These are phyloP conservation scores for Cryptocephalus primarius DNA, from an alignment of 2,888 invertebrate species.

Conservation along the genomic window DNA sequence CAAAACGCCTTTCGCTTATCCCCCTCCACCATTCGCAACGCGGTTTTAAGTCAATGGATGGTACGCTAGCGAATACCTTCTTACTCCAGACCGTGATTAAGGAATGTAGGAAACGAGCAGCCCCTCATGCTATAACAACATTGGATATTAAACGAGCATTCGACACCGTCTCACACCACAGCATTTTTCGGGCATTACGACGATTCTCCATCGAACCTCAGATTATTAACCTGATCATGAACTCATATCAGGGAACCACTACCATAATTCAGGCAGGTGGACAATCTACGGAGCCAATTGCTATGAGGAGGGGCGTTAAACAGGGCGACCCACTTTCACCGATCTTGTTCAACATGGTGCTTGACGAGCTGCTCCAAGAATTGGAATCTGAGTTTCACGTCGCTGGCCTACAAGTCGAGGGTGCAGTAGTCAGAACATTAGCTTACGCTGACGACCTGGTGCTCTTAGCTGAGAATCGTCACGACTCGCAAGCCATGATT, in stretches of 20 bases:
- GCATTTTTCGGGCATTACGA: conserved; percentile 9
- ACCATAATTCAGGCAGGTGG: conserved; percentile 9
- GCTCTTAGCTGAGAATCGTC: conserved; percentile 1
- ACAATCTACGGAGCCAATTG: conserved; percentile 3
- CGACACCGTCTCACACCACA: conserved; percentile 13
- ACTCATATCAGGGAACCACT: background rate
- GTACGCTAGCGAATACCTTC: conserved; percentile 27
- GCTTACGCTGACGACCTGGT: conserved; percentile 18
- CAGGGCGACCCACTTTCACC: conserved; percentile 34
- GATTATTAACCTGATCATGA: background rate
- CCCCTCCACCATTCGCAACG: conserved; percentile 16
- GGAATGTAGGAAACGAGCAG: background rate
- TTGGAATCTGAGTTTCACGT: background rate
- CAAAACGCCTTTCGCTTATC: conserved; percentile 4
- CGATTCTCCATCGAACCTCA: conserved; percentile 5
- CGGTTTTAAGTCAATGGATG: conserved; percentile 27
- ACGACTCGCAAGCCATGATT: background rate
- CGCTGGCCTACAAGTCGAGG: background rate
- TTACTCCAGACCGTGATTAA: conserved; percentile 17
- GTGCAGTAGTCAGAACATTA: conserved; percentile 2
- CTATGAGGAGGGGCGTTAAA: conserved; percentile 23
- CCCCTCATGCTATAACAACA: conserved; percentile 4
- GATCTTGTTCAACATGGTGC: conserved; percentile 17
- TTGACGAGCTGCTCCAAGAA: conserved; percentile 17
- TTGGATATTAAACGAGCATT: conserved; percentile 16